phyloP scores from a whole-genome alignment of 1,140 invertebrate species.

The Ruditapes philippinarum region DNA sequence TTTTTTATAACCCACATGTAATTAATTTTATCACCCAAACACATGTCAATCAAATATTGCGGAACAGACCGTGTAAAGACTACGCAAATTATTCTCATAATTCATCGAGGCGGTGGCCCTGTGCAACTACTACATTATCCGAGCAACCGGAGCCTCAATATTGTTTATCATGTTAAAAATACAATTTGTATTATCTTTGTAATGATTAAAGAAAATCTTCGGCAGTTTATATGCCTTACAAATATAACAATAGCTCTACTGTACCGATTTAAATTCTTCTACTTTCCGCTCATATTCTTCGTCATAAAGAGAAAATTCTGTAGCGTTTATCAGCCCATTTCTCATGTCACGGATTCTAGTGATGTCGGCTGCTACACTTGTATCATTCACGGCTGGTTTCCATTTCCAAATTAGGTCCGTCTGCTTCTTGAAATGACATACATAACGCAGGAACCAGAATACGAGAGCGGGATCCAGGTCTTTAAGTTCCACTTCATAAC shows the following conservation, averaged over 20 bases:
- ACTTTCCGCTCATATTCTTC: conserved; percentile 49
- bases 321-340: conserved; percentile 29
- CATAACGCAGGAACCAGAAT: conserved; percentile 58
- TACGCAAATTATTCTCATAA: no score
- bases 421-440: conserved; percentile 38
- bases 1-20: no score
- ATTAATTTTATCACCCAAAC: no score
- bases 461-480: conserved; percentile 6
- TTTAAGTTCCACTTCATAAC: neutral
- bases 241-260: neutral
- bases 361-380: conserved; percentile 28
- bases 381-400: conserved; percentile 38
- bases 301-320: conserved; percentile 25
- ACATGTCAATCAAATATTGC: no score
- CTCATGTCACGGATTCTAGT: conserved; percentile 54
- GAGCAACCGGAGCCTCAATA: no score
- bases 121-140: no score
- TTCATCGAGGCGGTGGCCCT: no score
- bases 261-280: conserved; percentile 42
- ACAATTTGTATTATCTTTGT: no score
- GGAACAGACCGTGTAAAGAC: no score
- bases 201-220: no score
- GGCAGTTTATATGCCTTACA: no score
- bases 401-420: conserved; percentile 53
- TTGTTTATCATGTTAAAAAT: no score